Evolutionary conservation across 2,888 invertebrate species (phyloP), one percentile per base, ranked within the genome.

Genomic region (Diadegma fenestrale): DNA sequence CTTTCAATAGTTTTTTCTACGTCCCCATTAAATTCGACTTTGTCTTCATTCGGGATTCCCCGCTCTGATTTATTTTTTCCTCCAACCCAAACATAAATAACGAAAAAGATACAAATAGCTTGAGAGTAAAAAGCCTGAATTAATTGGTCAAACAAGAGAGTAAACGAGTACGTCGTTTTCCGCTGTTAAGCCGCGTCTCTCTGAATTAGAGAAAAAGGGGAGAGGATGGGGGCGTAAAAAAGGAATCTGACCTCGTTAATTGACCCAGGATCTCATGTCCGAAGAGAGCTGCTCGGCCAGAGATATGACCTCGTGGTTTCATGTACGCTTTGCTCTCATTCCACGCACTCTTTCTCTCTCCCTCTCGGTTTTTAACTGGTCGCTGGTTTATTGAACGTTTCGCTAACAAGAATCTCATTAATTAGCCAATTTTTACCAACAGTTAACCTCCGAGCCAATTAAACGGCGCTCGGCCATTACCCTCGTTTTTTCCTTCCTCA

Each of bases 201-300:
- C 54, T 66, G 58, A 58, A 58, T 58, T 58, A 58, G 58, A 58
- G 58, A 26, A 58, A 58, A 26, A 26, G 26, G 26, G 22, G 22
- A 14, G 26, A 58, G 12, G 58, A 26, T 6, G 37, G 45, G 48
- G 66, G 45, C 33, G 41, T 51, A 78, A 69, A 81, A 82, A 79
- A 85, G 68, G 81, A 86, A 84, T 87, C 86, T 86, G 87, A 86
- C 86, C 87, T 80, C 69, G 78, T 80, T 81, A 86, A 86, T 87
- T 83, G 85, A 84, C 86, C 79, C 86, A 71, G 51, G 54, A 30
- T 66, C 63, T 76, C 75, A 58, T 77, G 77, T 80, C 78, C 81
- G 69, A 80, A 72, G n/a, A 76, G 64, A 77, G 54, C 58, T 26
- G 51, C 69, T 68, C 77, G 48, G 26, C 19, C 82, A 72, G 83